Base-by-base conservation (phyloP, 2,113 vertebrate species). In the Phyllostomus discolor region DNA sequence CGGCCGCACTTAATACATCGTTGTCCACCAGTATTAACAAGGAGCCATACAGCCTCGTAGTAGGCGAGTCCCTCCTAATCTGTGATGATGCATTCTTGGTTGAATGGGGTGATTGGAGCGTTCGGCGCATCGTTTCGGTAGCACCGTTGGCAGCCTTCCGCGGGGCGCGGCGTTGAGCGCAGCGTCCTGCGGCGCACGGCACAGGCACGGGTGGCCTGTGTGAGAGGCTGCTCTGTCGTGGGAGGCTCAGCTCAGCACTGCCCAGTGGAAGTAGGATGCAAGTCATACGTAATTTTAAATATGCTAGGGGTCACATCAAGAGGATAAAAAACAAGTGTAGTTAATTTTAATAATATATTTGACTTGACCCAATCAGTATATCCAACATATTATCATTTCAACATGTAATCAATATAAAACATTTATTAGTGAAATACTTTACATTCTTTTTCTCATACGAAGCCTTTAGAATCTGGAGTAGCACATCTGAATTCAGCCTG, bases 281-380 rank as follows among this genome's bases (percentile, higher is more conserved):
- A 82, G 33, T 50, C 73, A 24, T 12, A 33, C 75, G 14, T 48
- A 41, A 62, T 95, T 81, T 80, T 85, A 88, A 88, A 48, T 95
- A 82, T 85, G 70, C 10, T 57, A n/a, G 5, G 69, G 64, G 69
- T 38, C 70, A 80, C 4, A n/a, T 95, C 79, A 94, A 52, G 90
- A 86, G 94, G 15, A 7, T 91, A 57, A 90, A 20, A 76, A 69
- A 87, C 38, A 78, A 33, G 15, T 41, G 1, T 33, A n/a, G 20
- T 83, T 90, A 79, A 91, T 72, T 90, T 82, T 82, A 83, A 14
- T 78, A 85, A 78, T 91, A 35, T 41, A 43, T 50, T 79, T 91
- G 43, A 91, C 50, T 78, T 87, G 81, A 76, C 19, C 28, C 20
- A 79, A n/a, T 69, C 16, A 79, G 14, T 75, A 12, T 1, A 72